Evolutionary conservation across 2,888 invertebrate species (phyloP), one percentile per base, ranked within the genome.

Genomic region (Cataglyphis rosenhaueri): DNA sequence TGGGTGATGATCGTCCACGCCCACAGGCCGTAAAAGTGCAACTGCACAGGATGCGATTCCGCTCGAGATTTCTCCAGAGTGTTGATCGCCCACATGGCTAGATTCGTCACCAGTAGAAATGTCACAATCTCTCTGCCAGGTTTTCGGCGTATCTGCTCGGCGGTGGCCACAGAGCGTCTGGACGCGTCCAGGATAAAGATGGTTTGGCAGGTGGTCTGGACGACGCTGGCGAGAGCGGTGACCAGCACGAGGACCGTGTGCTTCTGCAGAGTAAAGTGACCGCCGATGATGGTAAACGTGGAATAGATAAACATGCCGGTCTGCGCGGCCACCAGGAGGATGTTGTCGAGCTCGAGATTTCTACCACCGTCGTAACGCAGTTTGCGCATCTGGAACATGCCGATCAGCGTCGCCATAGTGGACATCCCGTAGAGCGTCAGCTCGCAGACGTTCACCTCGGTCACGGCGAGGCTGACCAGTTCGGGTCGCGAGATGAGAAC

Each of bases 1-100:
- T 99, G 98, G 0, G 98, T 98, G 84, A 99, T 98, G 84, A 99
- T 98, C 18, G 98, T 98, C 98, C 98, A 99, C 48, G 98, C 98
- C 98, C 98, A 98, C 57, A 98, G 95, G 0, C 98, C 98, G 92
- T 98, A 98, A 95, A 99, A 98, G 92, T 98, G 97, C 88, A 98
- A 95, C 94, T 99, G 98, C 62, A 98, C 97, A 10, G 98, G 98
- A 94, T 98, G 98, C 8, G 98, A 98, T 92, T 98, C 98, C 0
- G 98, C 98, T 32, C 98, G 95, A 0, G 98, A 98, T 91, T 98
- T 98, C 94, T 98, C 98, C 92, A 99, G 95, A 0, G 98, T 98
- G 93, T 98, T 98, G 87, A 99, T 98, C 10, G 98, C 98, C 98
- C 98, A 98, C 98, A 98, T 98, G 29, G 98, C 98, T 91, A 98